phyloP scores from a whole-genome alignment of 1,140 invertebrate genomes.

The Theocolax elegans region DNA sequence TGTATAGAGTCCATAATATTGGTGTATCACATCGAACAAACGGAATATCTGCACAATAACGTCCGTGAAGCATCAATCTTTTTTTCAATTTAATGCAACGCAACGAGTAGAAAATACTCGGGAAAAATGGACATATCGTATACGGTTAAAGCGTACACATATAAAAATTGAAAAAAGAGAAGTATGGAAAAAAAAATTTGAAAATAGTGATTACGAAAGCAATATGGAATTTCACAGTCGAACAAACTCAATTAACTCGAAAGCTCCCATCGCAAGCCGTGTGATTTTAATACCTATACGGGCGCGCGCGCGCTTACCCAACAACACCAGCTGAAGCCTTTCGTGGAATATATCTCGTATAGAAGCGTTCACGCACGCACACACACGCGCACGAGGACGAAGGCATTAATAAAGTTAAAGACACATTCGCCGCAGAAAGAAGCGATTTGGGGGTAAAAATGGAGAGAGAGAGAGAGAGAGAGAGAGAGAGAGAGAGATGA shows the following conservation, averaged over 20 bases:
- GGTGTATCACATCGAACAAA: no score
- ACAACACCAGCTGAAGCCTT: background rate
- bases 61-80: no score
- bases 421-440: background rate
- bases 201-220: conserved; percentile 22
- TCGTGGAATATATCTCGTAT: no score
- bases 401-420: conserved; percentile 1
- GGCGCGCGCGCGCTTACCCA: background rate
- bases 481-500: background rate
- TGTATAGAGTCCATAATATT: no score
- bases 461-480: conserved; percentile 6
- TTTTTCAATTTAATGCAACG: no score
- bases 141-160: no score
- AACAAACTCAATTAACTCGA: conserved; percentile 30
- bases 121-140: no score
- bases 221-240: conserved; percentile 28
- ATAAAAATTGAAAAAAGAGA: no score
- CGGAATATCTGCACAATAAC: no score
- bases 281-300: conserved; percentile 10
- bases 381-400: background rate
- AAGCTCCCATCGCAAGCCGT: background rate
- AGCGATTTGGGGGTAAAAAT: conserved; percentile 21
- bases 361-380: no score
- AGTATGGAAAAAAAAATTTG: background rate
- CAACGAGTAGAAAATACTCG: no score